Evolutionary conservation across 2,113 vertebrate species (phyloP), one percentile per base, ranked within the genome.

Genomic region (Platysternon megacephalum): DNA sequence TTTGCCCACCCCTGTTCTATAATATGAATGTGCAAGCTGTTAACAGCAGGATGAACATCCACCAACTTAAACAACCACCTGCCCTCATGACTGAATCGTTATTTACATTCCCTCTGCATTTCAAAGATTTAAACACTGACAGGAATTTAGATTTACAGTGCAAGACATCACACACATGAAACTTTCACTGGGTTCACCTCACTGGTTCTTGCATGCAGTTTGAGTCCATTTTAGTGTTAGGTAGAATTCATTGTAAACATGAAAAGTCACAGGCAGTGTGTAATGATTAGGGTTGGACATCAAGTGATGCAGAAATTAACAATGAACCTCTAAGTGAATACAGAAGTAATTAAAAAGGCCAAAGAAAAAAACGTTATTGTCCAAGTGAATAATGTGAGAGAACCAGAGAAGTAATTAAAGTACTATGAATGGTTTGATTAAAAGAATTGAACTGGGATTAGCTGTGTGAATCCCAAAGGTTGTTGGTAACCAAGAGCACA

Each of bases 11-110:
- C 13, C 13, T 81, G 91, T 87, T n/a, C 96, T 88, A 5, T 53
- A 96, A 94, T 96, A 97, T 87, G 97, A 97, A 97, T 89, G 95
- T 97, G 97, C 94, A 98, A 98, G 96, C 97, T 97, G 97, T 98
- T 98, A 98, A 94, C 97, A 82, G 28, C 95, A 93, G 96, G 97
- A 98, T 96, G 97, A 98, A 97, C 95, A 65, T 97, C 95, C 96
- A 29, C 79, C 84, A 72, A 97, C 91, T 52, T 91, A 93, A 93
- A 89, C 61, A 72, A 95, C 94, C 94, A 97, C 98, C 97, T 98
- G 98, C 92, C 97, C 84, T 93, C 49, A 11, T 95, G 97, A 92
- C 97, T 46, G 87, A 89, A 95, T 84, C 86, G 86, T 97, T 97
- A 95, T 96, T 98, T 94, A 86, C 98, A 98, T 93, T 97, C 96